Evolutionary conservation across 2,797 vertebrate species (phyloP).

Genomic region (Melanotaenia boesemani): DNA sequence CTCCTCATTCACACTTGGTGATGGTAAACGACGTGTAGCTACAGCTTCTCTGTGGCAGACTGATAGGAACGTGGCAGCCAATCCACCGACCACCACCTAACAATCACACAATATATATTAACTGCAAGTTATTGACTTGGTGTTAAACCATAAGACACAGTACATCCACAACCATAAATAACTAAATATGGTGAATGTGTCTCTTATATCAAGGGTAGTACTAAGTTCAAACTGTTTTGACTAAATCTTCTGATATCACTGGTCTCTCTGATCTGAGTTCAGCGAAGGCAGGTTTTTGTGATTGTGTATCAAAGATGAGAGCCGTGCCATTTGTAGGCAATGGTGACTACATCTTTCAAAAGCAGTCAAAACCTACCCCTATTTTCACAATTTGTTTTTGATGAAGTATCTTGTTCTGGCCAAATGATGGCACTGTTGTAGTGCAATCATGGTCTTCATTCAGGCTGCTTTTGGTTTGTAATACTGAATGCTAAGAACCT

Average conservation of each 20-base stretch:
- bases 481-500: background rate
- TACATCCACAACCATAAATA: background rate
- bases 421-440: slow-evolving; percentile 25
- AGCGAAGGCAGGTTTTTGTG: background rate
- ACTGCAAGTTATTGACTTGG: background rate
- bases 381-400: background rate
- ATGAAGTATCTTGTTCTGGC: background rate
- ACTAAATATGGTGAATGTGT: background rate
- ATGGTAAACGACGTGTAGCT: no score
- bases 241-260: background rate
- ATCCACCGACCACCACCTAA: slow-evolving; percentile 1
- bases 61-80: no score
- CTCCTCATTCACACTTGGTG: no score
- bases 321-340: background rate
- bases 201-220: background rate
- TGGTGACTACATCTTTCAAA: background rate
- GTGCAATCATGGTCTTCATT: background rate
- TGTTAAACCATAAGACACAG: background rate
- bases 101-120: background rate
- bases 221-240: background rate
- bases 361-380: background rate
- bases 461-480: slow-evolving; percentile 3
- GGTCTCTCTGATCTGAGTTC: background rate
- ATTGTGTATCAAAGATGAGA: background rate
- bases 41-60: no score